A percentile compares a stretch with the other conserved stretches of the same genome.
phyloP scores from a whole-genome alignment of 2,888 invertebrate species.

The Synergus itoensis region DNA sequence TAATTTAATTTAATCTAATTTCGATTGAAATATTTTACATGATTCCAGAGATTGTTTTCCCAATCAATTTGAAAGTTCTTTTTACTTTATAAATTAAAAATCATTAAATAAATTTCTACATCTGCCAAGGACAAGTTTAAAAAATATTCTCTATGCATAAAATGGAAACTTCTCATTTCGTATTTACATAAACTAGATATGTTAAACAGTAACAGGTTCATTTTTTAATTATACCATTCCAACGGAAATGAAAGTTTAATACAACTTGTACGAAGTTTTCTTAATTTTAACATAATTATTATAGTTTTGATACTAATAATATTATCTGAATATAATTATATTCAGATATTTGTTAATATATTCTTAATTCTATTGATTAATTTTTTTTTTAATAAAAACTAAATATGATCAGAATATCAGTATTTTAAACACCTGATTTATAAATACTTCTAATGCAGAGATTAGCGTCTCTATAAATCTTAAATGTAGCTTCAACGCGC shows the following conservation, averaged over 20 bases:
- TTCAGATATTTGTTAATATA: not conserved
- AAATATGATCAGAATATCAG: not conserved
- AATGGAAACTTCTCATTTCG: not conserved
- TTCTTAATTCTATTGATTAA: not conserved
- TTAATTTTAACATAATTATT: not conserved
- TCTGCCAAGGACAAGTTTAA: too few relatives aligned
- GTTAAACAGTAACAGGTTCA: conserved; percentile 10
- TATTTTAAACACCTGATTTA: conserved; percentile 26
- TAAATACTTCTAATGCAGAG: conserved; percentile 40
- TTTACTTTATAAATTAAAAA: too few relatives aligned
- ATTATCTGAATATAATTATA: too few relatives aligned
- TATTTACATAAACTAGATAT: not conserved
- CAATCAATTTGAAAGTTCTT: too few relatives aligned
- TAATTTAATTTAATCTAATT: too few relatives aligned
- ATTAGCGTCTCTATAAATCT: conserved; percentile 31
- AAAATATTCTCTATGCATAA: not conserved
- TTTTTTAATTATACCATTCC: not conserved
- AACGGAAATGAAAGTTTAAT: conserved; percentile 4
- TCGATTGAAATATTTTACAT: too few relatives aligned
- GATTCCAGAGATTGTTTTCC: too few relatives aligned
- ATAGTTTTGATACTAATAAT: too few relatives aligned
- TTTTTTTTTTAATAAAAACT: not conserved
- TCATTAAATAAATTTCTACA: too few relatives aligned
- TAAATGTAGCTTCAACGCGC: conserved; percentile 29
- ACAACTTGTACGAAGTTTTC: not conserved